Base-by-base conservation (phyloP, 2,113 vertebrate species). In the Loxodonta africana region DNA sequence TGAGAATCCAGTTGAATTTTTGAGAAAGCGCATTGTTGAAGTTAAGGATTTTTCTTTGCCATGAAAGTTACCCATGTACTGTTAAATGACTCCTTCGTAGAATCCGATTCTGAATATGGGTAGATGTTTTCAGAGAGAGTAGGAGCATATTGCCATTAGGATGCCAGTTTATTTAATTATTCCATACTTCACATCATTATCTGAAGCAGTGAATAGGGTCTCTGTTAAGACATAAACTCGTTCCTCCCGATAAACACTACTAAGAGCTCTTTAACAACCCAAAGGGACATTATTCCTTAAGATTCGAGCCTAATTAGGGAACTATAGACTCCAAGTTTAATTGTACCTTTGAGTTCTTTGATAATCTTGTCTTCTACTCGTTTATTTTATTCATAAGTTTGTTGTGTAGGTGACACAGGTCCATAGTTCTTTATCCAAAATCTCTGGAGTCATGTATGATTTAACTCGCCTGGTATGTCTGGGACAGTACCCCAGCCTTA, bases 341-440 rank as follows among this genome's bases (percentile, higher is more conserved):
- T 60, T 62, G 20, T 80, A 37, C 30, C 53, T 90, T 87, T 44
- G 57, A 53, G 63, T 17, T 65, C 51, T 80, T 82, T 82, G 69
- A 8, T 90, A 78, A 57, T 89, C 74, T 78, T 84, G 41, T 41
- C 48, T 90, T 87, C n/a, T 51, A 25, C 30, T 95, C 37, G 84
- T 28, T 91, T 92, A 26, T 93, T 69, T 71, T 53, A 41, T 30
- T 84, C 33, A 14, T 30, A 33, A 46, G n/a, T 95, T 95, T 91
- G 25, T 83, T 74, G 41, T 89, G 46, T 74, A 26, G 33, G 33
- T 0, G 14, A 74, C 9, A 88, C 12, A 71, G 33, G 30, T 51
- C 82, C 28, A 89, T 12, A 62, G 0, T 86, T 37, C 60, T 28
- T 76, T 82, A 20, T 85, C 78, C 37, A 48, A 69, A 63, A 30